Base-by-base conservation (phyloP, 1,140 invertebrate species). In the Sminthurides bifidus region DNA sequence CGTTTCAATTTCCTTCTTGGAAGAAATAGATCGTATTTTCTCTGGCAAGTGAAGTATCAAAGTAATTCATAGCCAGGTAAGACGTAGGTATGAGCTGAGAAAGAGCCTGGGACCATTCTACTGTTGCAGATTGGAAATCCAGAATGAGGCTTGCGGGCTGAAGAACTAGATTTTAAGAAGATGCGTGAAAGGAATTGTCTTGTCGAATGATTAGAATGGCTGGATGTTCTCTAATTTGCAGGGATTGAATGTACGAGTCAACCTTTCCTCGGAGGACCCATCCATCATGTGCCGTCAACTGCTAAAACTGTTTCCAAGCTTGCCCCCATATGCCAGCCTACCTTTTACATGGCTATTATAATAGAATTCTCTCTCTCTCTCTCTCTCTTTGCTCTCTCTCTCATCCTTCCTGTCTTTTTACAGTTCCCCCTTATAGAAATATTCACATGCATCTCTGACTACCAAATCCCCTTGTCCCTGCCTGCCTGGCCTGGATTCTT, bases 191-290 rank as follows among this genome's bases (percentile, higher is more conserved):
- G 41, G 59, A 61, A 61, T 61, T 61, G 59, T 61, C 59, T 61
- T 61, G 59, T 61, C 59, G 54, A 61, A 61, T 61, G 59, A 61
- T 61, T 61, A 57, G 59, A 61, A 61, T 61, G 59, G 59, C 50
- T 61, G 51, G 59, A 61, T 61, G 54, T 61, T 61, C 59, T 56
- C 59, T 61, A 61, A 61, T 61, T 61, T 61, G 59, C 59, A 61
- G 59, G 59, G 59, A 61, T 61, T 61, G 59, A 61, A 61, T 60
- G 54, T 60, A 56, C 59, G 59, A 60, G 59, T 60, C 59, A 56
- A 60, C 59, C 59, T 60, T 60, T 56, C 59, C 59, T 60, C 59
- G 33, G 54, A 56, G 54, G 59, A 56, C 54, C 50, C 54, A 60
- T 60, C 59, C 59, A 60, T 60, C 59, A 60, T 60, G 49, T 48